Conservation (phyloP, 2,888 invertebrate species). For the Acanthosepion lycidas region DNA sequence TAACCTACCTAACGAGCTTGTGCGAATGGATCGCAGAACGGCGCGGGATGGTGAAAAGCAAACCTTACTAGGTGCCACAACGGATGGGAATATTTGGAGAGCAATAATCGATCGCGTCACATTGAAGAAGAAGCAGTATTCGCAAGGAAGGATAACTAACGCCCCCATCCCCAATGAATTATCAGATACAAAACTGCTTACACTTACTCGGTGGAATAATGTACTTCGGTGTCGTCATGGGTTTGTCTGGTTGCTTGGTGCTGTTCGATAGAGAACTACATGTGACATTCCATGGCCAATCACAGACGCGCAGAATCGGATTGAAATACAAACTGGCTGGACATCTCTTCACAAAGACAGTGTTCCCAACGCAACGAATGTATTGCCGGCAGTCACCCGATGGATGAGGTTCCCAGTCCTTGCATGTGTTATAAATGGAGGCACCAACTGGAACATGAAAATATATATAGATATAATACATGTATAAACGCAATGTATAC, state of each 20-base stretch:
- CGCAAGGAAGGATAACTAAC: too few relatives aligned
- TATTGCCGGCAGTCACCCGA: slow-evolving; percentile 23
- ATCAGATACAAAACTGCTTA: neutral
- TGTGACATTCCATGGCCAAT: slow-evolving; percentile 39
- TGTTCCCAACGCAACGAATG: neutral
- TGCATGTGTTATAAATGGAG: neutral
- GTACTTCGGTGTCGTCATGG: neutral
- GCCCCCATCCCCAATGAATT: neutral
- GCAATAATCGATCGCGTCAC: too few relatives aligned
- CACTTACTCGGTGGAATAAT: neutral
- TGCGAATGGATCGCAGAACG: too few relatives aligned
- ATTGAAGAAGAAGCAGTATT: too few relatives aligned
- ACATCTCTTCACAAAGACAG: slow-evolving; percentile 13
- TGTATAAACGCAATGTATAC: too few relatives aligned
- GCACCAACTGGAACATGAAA: neutral
- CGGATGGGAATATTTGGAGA: too few relatives aligned
- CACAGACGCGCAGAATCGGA: neutral
- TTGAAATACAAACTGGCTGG: slow-evolving; percentile 13
- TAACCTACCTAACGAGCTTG: too few relatives aligned
- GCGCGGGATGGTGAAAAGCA: too few relatives aligned
- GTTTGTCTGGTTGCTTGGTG: neutral
- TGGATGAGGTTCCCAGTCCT: slow-evolving; percentile 34
- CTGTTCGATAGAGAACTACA: neutral
- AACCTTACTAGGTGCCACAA: too few relatives aligned
- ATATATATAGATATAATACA: too few relatives aligned